Evolutionary conservation across 2,797 vertebrate genomes (phyloP).

Genomic region (Peromyscus aztecus): DNA sequence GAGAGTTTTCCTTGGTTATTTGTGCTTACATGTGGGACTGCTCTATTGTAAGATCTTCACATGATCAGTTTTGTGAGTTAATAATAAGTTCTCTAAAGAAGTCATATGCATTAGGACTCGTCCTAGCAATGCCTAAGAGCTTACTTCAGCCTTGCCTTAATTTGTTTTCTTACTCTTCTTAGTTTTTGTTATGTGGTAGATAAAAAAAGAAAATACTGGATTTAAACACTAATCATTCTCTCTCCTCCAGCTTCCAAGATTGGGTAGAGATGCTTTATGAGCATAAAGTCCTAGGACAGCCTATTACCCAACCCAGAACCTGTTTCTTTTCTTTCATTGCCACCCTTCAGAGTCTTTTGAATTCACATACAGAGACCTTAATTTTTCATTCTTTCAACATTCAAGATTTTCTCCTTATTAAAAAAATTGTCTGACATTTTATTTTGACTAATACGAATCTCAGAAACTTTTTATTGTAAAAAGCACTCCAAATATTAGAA

Average conservation of each 20-base stretch:
- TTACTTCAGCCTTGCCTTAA: neutral
- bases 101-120: neutral
- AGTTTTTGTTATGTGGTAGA: neutral
- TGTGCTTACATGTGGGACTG: neutral
- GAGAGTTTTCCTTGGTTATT: slow-evolving; percentile 29
- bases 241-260: neutral
- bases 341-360: slow-evolving; percentile 11
- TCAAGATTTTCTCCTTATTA: slow-evolving; percentile 54
- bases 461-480: neutral
- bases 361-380: neutral
- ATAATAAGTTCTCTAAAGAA: slow-evolving; percentile 19
- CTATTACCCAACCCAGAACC: neutral
- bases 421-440: slow-evolving; percentile 61
- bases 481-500: neutral
- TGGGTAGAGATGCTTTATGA: neutral
- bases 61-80: slow-evolving; percentile 50
- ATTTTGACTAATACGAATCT: slow-evolving; percentile 60
- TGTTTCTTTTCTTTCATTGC: slow-evolving; percentile 31
- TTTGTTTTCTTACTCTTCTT: slow-evolving; percentile 24
- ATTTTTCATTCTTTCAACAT: slow-evolving; percentile 21
- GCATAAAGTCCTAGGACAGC: neutral
- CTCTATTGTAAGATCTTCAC: neutral
- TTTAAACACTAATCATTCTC: slow-evolving; percentile 30
- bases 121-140: neutral
- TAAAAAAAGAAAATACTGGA: slow-evolving; percentile 48